Evolutionary conservation across 2,113 vertebrate species (phyloP).

Genomic region (Excalfactoria chinensis): DNA sequence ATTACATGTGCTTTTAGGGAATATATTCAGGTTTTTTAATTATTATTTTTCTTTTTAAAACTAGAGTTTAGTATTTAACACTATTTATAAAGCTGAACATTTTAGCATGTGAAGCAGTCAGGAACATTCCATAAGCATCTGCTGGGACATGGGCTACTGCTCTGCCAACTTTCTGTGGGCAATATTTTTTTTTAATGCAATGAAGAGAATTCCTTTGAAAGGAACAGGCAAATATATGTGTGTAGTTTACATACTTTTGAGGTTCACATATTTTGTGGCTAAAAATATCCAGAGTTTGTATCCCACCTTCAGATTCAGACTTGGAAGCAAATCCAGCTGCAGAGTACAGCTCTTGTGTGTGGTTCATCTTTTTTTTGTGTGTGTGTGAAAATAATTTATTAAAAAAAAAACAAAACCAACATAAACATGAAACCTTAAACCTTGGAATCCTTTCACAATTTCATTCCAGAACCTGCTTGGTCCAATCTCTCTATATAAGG

Average conservation of each 20-base stretch:
- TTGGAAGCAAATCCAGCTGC: slow-evolving; percentile 59
- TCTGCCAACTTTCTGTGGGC: slow-evolving; percentile 69
- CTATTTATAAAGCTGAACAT: slow-evolving; percentile 63
- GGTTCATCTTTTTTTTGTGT: slow-evolving; percentile 55
- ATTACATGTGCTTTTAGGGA: not conserved
- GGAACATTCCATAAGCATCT: slow-evolving; percentile 72
- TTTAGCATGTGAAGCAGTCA: slow-evolving; percentile 55
- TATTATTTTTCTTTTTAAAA: not conserved
- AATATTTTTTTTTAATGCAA: slow-evolving; percentile 54
- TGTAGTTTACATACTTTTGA: slow-evolving; percentile 78
- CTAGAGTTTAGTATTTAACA: slow-evolving; percentile 18
- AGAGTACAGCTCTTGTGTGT: slow-evolving; percentile 42
- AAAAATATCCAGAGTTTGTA: slow-evolving; percentile 71
- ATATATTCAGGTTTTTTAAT: not conserved
- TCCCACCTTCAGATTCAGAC: slow-evolving; percentile 62
- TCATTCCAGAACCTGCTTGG: slow-evolving; percentile 60
- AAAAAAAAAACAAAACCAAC: not conserved
- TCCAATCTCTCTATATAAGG: slow-evolving; percentile 60
- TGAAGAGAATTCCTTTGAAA: slow-evolving; percentile 76
- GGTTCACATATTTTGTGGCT: slow-evolving; percentile 79
- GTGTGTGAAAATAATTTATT: slow-evolving; percentile 74
- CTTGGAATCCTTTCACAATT: slow-evolving; percentile 70
- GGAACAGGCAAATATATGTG: slow-evolving; percentile 55
- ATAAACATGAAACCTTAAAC: slow-evolving; percentile 49
- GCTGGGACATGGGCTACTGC: slow-evolving; percentile 37